Conservation (phyloP, 30 jellyfish, hydroid and myxozoan species). For the Rhopilema esculentum region DNA sequence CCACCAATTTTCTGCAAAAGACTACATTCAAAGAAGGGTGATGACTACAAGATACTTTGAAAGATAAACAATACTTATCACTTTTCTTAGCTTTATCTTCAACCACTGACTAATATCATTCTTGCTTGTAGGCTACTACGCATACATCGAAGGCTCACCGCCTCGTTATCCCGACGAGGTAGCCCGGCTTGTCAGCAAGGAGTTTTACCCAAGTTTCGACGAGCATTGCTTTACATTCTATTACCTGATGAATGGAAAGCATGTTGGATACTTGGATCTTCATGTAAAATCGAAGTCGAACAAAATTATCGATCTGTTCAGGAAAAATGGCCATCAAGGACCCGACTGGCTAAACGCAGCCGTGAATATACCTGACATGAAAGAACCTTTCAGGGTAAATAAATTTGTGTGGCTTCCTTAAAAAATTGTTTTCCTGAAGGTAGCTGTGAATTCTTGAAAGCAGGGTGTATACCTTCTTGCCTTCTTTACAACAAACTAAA, state of each 20-base stretch:
- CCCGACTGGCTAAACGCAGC: conserved; percentile 80
- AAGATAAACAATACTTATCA: too few relatives aligned
- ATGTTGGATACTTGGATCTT: conserved; percentile 69
- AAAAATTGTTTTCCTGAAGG: not conserved
- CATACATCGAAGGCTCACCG: conserved; percentile 71
- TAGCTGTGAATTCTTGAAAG: too few relatives aligned
- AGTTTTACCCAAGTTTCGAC: conserved; percentile 19
- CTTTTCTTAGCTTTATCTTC: too few relatives aligned
- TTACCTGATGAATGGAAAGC: conserved; percentile 77
- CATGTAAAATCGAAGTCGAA: conserved; percentile 46
- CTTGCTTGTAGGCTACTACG: conserved; percentile 52
- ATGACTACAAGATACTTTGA: too few relatives aligned
- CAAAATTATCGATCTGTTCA: conserved; percentile 49
- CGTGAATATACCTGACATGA: conserved; percentile 62
- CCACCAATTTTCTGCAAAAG: too few relatives aligned
- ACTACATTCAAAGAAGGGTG: too few relatives aligned
- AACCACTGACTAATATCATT: too few relatives aligned
- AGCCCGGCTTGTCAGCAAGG: conserved; percentile 73
- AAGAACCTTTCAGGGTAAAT: conserved; percentile 65
- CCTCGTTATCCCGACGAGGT: conserved; percentile 76
- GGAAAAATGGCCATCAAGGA: conserved; percentile 84
- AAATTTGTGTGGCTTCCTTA: not conserved
- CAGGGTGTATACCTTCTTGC: too few relatives aligned
- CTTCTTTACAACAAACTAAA: too few relatives aligned
- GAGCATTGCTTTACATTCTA: conserved; percentile 76